Conservation (phyloP, 2,113 vertebrate species). For the Corythaixoides concolor region DNA sequence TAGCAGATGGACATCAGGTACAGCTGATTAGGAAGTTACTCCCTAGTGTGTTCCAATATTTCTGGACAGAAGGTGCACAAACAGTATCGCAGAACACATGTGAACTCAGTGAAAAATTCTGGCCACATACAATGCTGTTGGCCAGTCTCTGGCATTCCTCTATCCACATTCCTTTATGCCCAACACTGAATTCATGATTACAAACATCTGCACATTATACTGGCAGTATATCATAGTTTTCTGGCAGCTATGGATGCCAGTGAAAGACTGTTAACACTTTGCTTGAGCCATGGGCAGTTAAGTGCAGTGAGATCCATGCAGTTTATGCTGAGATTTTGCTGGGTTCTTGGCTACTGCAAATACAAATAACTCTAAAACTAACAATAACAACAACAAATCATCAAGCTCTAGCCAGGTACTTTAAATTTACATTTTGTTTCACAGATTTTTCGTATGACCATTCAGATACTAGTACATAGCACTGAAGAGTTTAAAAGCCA, state of each 20-base stretch:
- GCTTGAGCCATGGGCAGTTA: neutral
- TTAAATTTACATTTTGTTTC: neutral
- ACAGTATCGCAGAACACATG: neutral
- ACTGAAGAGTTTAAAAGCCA: neutral
- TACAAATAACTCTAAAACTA: neutral
- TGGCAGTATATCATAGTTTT: conserved; percentile 18
- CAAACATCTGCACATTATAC: conserved; percentile 58
- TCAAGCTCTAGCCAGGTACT: neutral
- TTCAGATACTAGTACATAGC: neutral
- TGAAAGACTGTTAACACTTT: neutral
- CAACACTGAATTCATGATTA: conserved; percentile 31
- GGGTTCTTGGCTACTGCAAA: neutral
- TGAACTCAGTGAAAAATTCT: conserved; percentile 39
- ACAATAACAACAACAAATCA: neutral
- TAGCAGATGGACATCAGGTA: conserved; percentile 51
- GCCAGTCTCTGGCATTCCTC: neutral
- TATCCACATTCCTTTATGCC: neutral
- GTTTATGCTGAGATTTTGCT: neutral
- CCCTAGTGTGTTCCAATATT: conserved; percentile 26
- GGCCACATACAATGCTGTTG: neutral
- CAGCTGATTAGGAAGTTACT: conserved; percentile 35
- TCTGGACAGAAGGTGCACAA: conserved; percentile 41
- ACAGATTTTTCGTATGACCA: neutral
- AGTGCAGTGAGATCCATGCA: neutral
- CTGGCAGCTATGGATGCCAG: neutral